phyloP scores from a whole-genome alignment of 2,888 invertebrate species.

The Incurvaria masculella region DNA sequence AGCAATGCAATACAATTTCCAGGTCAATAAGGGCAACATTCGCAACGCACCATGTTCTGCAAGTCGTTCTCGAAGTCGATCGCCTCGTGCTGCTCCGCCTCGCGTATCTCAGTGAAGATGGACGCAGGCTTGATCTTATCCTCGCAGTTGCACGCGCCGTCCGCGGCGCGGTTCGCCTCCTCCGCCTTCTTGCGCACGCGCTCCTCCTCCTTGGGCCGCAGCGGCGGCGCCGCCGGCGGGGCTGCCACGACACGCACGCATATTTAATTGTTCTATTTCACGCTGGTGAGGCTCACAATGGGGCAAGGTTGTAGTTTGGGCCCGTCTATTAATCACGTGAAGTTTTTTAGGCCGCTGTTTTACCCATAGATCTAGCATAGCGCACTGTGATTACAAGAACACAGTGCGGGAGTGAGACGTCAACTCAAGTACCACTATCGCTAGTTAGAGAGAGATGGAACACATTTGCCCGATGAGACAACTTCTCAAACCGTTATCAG shows the following conservation, averaged over 20 bases:
- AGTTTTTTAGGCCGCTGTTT: too few species aligned
- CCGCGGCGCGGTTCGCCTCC: constrained; percentile 25
- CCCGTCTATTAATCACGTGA: too few species aligned
- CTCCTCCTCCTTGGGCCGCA: constrained; percentile 18
- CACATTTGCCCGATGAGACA: too few species aligned
- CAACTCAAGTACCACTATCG: too few species aligned
- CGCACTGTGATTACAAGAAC: too few species aligned
- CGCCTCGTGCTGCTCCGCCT: constrained; percentile 57
- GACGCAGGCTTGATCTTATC: constrained; percentile 30
- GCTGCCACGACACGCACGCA: not conserved
- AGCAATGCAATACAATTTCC: not conserved
- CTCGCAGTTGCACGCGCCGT: constrained; percentile 38
- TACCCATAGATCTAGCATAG: too few species aligned
- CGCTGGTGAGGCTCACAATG: too few species aligned
- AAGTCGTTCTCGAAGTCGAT: constrained; percentile 75
- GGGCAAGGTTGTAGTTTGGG: too few species aligned
- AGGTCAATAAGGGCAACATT: constrained; percentile 9
- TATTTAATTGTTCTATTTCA: too few species aligned
- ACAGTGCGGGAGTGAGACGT: too few species aligned
- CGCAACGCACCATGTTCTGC: constrained; percentile 74
- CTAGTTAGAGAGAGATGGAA: too few species aligned
- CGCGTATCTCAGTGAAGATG: constrained; percentile 35
- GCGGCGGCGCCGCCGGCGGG: constrained; percentile 11
- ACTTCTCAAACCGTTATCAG: too few species aligned
- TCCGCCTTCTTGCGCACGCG: constrained; percentile 28